Conservation (phyloP, 2,888 invertebrate genomes). For the Uropetala carovei region DNA sequence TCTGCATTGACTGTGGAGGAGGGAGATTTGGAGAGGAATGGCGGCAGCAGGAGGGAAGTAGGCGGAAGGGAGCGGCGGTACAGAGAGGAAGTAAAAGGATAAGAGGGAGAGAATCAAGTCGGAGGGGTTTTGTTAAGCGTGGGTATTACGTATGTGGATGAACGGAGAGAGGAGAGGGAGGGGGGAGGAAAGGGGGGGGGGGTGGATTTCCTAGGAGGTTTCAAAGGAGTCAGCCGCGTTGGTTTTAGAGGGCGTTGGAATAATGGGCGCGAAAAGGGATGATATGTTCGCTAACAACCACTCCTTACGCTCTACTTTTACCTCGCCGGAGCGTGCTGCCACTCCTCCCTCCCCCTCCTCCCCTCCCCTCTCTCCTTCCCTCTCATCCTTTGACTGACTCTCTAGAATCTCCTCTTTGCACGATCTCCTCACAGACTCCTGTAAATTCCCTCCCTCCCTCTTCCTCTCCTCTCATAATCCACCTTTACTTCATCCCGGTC, state of each 20-base stretch:
- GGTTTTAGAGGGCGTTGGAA: slow-evolving; percentile 4
- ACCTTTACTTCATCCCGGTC: too few species aligned
- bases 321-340: background rate
- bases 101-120: too few species aligned
- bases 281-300: slow-evolving; percentile 10
- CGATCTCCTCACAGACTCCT: too few species aligned
- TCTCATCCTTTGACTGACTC: background rate
- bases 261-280: slow-evolving; percentile 12
- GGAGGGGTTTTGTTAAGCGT: background rate
- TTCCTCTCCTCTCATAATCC: too few species aligned
- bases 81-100: too few species aligned
- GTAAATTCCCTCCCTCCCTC: too few species aligned
- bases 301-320: background rate
- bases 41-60: too few species aligned
- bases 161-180: background rate
- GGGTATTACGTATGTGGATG: background rate
- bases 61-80: too few species aligned
- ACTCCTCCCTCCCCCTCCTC: background rate
- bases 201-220: background rate
- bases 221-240: background rate
- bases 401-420: too few species aligned
- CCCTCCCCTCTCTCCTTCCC: background rate
- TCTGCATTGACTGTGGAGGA: too few species aligned
- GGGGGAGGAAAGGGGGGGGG: too few species aligned
- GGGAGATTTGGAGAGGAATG: too few species aligned